Base-by-base conservation (phyloP, 1,140 invertebrate genomes). In the Mya arenaria region DNA sequence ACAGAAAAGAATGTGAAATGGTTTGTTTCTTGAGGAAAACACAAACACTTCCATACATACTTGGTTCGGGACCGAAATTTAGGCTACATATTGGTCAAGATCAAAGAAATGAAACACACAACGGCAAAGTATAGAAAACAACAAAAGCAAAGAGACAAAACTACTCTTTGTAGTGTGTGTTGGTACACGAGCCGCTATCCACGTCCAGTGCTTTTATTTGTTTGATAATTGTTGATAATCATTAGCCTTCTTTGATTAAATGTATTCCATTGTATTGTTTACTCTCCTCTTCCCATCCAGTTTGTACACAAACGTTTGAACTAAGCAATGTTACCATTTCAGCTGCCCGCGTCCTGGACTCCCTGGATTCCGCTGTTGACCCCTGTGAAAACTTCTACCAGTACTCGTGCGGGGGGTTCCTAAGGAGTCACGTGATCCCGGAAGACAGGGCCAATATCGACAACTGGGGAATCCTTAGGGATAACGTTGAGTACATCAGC, bases 371-470 rank as follows among this genome's bases (percentile, higher is more conserved):
- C 15, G 94, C 93, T 0, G 95, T 95, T 0, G 95, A 97, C 89
- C 97, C 97, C 0, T 98, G 97, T 91, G 94, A 94, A 19, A 96
- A 98, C 91, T 98, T 98, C 92, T 98, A 97, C 92, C 96, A 97
- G 92, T 97, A 95, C 90, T 96, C 97, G 1, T 97, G 97, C 83
- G 97, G 97, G 4, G 95, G 96, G 0, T 98, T 97, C 97, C 97
- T 97, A 90, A 96, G 95, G 86, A 95, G 95, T 80, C 96, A 98
- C 93, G 94, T 96, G 4, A 98, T 98, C 87, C 97, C 97, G 0
- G 97, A 98, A 89, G 97, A 98, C 89, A 94, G 95, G 83, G 95
- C 96, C 86, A 96, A 96, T 32, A 96, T 97, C 56, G 97, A 95
- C 87, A 97, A 96, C 0, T 98, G 98, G 89, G 97, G 97, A 93